Base-by-base conservation (phyloP, 92 coral and sea anemone species). In the Diadumene lineata region DNA sequence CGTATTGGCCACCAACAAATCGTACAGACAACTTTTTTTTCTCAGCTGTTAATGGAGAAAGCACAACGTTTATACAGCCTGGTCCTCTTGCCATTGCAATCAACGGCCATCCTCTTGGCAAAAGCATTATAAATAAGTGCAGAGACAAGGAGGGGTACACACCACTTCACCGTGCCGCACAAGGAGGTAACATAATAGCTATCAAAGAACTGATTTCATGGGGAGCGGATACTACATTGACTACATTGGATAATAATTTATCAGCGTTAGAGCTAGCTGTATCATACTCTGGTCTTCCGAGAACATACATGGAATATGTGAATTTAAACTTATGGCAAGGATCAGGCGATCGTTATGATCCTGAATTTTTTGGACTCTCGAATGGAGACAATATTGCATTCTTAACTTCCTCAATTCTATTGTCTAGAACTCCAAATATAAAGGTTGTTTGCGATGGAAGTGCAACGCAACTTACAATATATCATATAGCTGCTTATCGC, bases 401-500 rank as follows among this genome's bases (percentile, higher is more conserved):
- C n/a, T 10, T 70, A 0, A 21, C 15, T 46, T 43, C 72, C 15
- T 22, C 63, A 13, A 21, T 76, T 7, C 33, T 60, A 33, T 9
- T 48, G 32, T 26, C 31, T 10, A 56, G 48, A 17, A 62, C 43
- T 18, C 57, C 58, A 7, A 17, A 38, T 24, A 48, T 76, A 16
- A 66, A 70, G 11, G 34, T 63, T n/a, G 70, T 62, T 17, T 82
- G 87, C 68, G 80, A 70, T 50, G 62, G 68, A 17, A 38, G 43
- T 26, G 26, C 63, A 11, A 23, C 64, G 1, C 72, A 83, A 25
- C 55, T 87, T 17, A 83, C 88, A 7, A 43, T 87, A 0, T 87
- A 87, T 66, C 92, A 87, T 63, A 67, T 88, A 17, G 97, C 97
- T 34, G 93, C 88, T 16, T 74, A 89, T 29, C 82, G 90, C 3